Conservation (phyloP, 2,113 vertebrate genomes). For the Dasyurus viverrinus region DNA sequence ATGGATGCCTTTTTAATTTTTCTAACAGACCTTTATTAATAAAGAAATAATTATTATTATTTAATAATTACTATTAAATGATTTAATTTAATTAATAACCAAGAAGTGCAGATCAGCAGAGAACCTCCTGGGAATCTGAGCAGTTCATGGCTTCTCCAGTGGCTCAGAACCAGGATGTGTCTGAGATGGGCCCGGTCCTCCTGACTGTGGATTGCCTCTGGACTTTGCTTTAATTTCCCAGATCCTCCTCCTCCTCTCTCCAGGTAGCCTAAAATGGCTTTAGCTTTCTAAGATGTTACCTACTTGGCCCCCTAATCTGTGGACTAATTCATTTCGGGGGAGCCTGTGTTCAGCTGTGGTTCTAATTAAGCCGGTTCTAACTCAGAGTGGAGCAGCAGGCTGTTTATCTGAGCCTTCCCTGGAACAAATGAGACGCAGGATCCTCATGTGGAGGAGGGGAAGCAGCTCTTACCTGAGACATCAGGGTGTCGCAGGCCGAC, state of each 20-base stretch:
- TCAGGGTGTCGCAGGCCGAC: conserved; percentile 84
- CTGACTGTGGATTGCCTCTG: neutral
- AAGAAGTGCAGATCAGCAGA: neutral
- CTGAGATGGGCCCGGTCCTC: neutral
- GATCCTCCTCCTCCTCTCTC: neutral
- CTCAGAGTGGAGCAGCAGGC: neutral
- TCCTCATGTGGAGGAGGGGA: neutral
- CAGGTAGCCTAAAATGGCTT: neutral
- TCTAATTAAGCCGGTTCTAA: neutral
- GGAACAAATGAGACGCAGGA: neutral
- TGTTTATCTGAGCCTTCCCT: neutral
- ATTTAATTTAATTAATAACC: neutral
- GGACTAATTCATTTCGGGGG: neutral
- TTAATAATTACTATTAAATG: too few species aligned
- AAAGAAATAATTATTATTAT: too few species aligned
- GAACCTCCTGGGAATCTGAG: neutral
- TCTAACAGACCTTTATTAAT: neutral
- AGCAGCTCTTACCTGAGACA: conserved; percentile 83
- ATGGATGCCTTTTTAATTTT: neutral
- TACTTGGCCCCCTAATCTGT: neutral
- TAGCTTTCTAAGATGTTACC: neutral
- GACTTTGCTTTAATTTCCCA: neutral
- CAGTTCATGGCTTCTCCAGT: neutral
- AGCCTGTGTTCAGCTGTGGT: neutral
- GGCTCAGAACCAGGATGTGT: neutral